Base-by-base conservation (phyloP, 2,797 vertebrate species). In the Chromis chromis region DNA sequence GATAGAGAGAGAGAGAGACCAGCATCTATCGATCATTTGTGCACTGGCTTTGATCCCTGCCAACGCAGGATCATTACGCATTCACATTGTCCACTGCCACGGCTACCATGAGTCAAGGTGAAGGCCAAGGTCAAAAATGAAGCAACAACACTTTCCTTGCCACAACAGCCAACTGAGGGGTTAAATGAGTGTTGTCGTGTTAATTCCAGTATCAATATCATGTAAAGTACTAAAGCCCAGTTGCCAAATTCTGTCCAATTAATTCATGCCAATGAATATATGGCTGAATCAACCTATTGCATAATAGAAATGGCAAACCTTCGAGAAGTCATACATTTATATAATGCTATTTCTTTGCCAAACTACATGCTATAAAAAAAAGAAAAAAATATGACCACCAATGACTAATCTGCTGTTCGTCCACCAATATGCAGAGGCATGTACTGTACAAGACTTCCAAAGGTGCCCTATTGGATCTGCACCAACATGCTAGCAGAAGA, bases 111-210 rank as follows among this genome's bases (percentile, higher is more conserved):
- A 86, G 76, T 88, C 89, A 94, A 91, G 86, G 93, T 93, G 82
- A 91, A 82, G 77, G 65, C 64, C 88, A 90, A 88, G 84, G 91
- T 91, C 91, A 85, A 62, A 77, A 84, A 84, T 86, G 65, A 58
- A 21, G 53, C 44, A 75, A 16, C 60, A 73, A 50, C 42, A 36
- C 55, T 68, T 72, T 76, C 55, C 58, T 79, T 57, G 53, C 22
- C 16, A n/a, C n/a, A 19, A 13, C 61, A 52, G 80, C 31, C 31
- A 17, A 27, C 3, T 22, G 12, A 72, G 50, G 49, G 63, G 78
- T 87, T 74, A 74, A 88, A 85, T 12, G 4, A n/a, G 19, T 36
- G 33, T 1, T 12, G 10, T 10, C 0, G 33, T 36, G 33, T 11
- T 36, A 36, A 33, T 33, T 27, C 56, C 4, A 44, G 28, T 58